phyloP scores from a whole-genome alignment of 2,113 vertebrate species.

The Hyaena hyaena region DNA sequence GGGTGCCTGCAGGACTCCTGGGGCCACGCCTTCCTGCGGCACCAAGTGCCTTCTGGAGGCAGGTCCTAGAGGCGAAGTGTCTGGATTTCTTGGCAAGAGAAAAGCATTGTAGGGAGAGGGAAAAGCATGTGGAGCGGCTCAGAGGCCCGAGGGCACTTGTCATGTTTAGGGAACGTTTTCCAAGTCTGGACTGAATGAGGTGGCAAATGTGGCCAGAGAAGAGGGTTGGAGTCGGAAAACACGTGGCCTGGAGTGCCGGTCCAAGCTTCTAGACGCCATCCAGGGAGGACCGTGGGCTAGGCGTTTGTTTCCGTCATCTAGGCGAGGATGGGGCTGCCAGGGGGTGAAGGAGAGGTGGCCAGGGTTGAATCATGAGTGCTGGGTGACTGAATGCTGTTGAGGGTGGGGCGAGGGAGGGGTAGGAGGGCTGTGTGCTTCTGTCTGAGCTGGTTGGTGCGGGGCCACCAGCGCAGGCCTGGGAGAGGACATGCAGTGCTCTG shows the following conservation, averaged over 20 bases:
- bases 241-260: background rate
- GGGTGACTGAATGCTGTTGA: background rate
- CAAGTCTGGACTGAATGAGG: background rate
- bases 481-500: background rate
- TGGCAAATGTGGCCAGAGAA: background rate
- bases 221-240: background rate
- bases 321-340: background rate
- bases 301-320: background rate
- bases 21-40: background rate
- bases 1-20: background rate
- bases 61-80: background rate
- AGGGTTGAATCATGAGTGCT: background rate
- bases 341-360: background rate
- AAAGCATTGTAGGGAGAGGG: background rate
- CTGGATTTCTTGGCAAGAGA: conserved; percentile 8
- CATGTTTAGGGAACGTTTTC: background rate
- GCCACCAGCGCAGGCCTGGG: background rate
- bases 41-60: background rate
- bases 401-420: background rate
- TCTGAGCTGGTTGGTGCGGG: background rate
- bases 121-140: background rate
- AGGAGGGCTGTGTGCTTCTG: background rate
- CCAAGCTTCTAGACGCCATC: background rate
- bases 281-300: background rate
- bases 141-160: background rate